These are phyloP conservation scores for Limenitis camilla DNA, from an alignment of 2,888 invertebrate species.

Conservation along the genomic window DNA sequence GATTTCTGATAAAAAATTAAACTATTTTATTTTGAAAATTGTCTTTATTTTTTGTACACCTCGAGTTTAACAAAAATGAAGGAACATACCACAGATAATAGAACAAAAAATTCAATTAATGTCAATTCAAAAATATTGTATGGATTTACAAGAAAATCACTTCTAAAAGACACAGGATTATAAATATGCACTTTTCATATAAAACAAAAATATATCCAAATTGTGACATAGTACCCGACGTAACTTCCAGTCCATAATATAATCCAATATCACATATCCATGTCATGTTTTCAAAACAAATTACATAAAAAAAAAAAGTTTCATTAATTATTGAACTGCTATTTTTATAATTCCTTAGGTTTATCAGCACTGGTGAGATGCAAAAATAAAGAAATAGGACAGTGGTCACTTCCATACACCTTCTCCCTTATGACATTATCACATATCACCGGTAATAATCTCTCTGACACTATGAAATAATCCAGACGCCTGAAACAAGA, in stretches of 20 bases:
- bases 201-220: too few relatives aligned
- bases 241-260: too few relatives aligned
- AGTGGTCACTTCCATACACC: conserved; percentile 96
- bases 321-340: not conserved
- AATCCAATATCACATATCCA: not conserved
- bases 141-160: too few relatives aligned
- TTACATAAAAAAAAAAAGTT: not conserved
- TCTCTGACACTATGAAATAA: conserved; percentile 92
- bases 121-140: too few relatives aligned
- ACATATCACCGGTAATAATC: conserved; percentile 83
- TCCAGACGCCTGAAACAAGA: conserved; percentile 87
- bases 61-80: too few relatives aligned
- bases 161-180: too few relatives aligned
- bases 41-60: not conserved
- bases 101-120: too few relatives aligned
- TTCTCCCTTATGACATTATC: conserved; percentile 88
- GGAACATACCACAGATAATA: too few relatives aligned
- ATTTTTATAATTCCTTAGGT: conserved; percentile 49
- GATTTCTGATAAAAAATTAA: not conserved
- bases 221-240: too few relatives aligned
- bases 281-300: not conserved
- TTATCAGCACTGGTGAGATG: conserved; percentile 66
- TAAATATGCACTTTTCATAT: too few relatives aligned
- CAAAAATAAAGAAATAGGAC: conserved; percentile 88
- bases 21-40: not conserved